Evolutionary conservation across 2,113 vertebrate species (phyloP).

Genomic region (Meleagris gallopavo): DNA sequence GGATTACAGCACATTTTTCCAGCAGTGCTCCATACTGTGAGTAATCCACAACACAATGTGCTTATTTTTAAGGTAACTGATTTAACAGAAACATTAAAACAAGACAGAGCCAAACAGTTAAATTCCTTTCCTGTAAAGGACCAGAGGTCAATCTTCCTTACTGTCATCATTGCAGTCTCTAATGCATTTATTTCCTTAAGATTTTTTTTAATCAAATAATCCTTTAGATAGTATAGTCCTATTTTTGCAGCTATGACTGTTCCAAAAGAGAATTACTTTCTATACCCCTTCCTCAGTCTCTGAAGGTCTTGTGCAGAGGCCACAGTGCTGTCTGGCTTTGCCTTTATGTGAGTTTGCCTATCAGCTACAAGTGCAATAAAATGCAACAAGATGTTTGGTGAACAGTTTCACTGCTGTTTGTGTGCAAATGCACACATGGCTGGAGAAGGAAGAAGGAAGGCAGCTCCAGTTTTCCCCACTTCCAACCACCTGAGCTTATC

Average conservation of each 20-base stretch:
- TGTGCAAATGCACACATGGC: background rate
- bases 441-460: background rate
- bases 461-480: background rate
- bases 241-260: background rate
- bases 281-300: accelerated
- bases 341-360: too few species aligned
- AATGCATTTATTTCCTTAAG: background rate
- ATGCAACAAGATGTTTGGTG: background rate
- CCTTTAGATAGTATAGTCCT: background rate
- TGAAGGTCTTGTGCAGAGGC: background rate
- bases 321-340: background rate
- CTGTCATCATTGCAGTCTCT: background rate
- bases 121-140: background rate
- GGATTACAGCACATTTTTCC: background rate
- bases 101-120: background rate
- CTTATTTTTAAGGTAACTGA: background rate
- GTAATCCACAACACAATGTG: background rate
- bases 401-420: background rate
- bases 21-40: background rate
- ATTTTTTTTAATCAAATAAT: background rate
- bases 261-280: background rate
- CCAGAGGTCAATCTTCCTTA: background rate
- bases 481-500: background rate
- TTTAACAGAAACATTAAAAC: constrained; percentile 9
- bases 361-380: background rate